Evolutionary conservation across 2,888 invertebrate species (phyloP), one percentile per base, ranked within the genome.

Genomic region (Drosophila paramelanica): DNA sequence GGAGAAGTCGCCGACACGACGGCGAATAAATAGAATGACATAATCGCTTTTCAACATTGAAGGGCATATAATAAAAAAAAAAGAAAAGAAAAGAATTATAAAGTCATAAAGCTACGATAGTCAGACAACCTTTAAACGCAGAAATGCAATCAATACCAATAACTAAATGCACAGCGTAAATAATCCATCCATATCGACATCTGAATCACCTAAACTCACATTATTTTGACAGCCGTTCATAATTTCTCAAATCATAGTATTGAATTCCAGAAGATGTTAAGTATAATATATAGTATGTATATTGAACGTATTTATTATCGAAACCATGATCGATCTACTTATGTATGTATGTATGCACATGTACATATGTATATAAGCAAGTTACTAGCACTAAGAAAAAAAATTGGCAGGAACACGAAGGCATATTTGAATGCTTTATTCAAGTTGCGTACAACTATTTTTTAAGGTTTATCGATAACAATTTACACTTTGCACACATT

Each of bases 401-500:
- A 36, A 36, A 31, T 3, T 2, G 14, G 41, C 10, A 41, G 4
- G 41, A 17, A 41, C 53, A 23, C 14, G 43, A 20, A 31, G 17
- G 20, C 27, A 14, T 25, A 31, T 17, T 31, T 31, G 8, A 51
- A 45, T 45, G 27, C 33, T 13, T 39, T n/a, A 60, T 45, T 66
- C 8, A 47, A 49, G 58, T 58, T 65, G 45, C 55, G 42, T 38
- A 53, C 60, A 77, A 51, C 55, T 50, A 11, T 41, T 33, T 57
- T 67, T 58, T 64, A 65, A 2, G 23, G 66, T 58, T 67, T 70
- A 61, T 66, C 49, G 60, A 57, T 60, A 38, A 58, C 64, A 49
- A 43, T 55, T 67, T 73, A 25, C 42, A 36, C 4, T 45, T 47
- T 42, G 10, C 58, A 58, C 62, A 36, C 3, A 11, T 36, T 57